Base-by-base conservation (phyloP, 1,140 invertebrate genomes). In the Zeugodacus cucurbitae region DNA sequence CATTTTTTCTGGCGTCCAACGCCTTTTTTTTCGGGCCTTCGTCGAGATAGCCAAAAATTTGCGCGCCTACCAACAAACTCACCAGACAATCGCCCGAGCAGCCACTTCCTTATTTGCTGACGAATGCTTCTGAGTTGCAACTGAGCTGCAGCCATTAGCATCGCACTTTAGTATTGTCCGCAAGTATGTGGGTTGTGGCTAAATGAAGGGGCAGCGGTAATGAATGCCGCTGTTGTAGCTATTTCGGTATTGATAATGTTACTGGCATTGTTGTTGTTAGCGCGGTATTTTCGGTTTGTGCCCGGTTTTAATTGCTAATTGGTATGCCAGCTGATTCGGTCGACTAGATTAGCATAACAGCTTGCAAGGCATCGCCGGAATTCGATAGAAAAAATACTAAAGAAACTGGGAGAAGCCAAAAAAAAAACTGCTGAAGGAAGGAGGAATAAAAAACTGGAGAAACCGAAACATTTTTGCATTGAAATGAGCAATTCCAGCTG, bases 51-150 rank as follows among this genome's bases (percentile, higher is more conserved):
- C 74, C 74, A 82, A 82, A 82, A 82, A 82, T n/a, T 82, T 82
- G 74, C n/a, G 41, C 74, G 74, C 74, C 74, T 82, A 82, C 41
- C 44, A 82, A n/a, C n/a, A 11, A 62, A 10, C n/a, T 62, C 58
- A n/a, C 3, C n/a, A 1, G 22, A 5, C 74, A 22, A 48, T 48
- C 22, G 8, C 41, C 74, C 14, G 37, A 37, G 41, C 41, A 82
- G 11, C 74, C 74, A 82, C 74, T 82, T 82, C 74, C 74, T 82
- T 82, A 82, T 82, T 82, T 82, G 74, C 74, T 26, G 41, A 48
- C 41, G 74, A 48, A 82, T 37, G 34, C 74, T 48, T 44, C 37
- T 54, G 70, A 41, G 14, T 7, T 41, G 17, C 26, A 48, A 48
- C 74, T 29, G 74, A 22, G 74, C 48, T 54, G 14, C 48, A 17